Evolutionary conservation across 2,797 vertebrate genomes (phyloP).

Genomic region (Remorina albescens): DNA sequence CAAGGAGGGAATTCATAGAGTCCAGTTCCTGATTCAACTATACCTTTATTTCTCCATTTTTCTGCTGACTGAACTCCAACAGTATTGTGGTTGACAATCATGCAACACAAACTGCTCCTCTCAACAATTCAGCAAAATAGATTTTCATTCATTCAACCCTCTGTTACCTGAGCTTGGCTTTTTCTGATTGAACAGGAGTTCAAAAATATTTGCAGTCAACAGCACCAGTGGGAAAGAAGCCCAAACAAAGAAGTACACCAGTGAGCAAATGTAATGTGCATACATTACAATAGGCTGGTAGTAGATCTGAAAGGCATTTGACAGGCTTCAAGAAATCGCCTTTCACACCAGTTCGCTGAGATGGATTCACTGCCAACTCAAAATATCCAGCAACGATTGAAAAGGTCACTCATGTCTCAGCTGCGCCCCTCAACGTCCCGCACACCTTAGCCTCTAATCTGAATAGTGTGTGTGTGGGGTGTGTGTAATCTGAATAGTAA

Average conservation of each 20-base stretch:
- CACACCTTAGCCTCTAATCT: constrained; percentile 67
- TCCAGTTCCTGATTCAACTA: not conserved
- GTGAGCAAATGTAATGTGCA: constrained; percentile 75
- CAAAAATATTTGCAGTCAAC: constrained; percentile 6
- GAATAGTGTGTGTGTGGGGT: constrained; percentile 64
- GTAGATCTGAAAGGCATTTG: constrained; percentile 62
- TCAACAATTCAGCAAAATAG: not conserved
- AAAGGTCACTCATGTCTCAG: constrained; percentile 77
- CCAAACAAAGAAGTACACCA: constrained; percentile 16
- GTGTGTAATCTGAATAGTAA: constrained; percentile 84
- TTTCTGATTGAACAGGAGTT: not conserved
- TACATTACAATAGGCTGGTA: constrained; percentile 65
- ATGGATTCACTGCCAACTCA: constrained; percentile 81
- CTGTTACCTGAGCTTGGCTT: not conserved
- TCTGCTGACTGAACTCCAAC: not conserved
- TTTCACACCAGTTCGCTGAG: constrained; percentile 80
- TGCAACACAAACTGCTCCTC: not conserved
- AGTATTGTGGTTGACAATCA: not conserved
- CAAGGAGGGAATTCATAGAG: not conserved
- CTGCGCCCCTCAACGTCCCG: constrained; percentile 49
- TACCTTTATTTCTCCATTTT: not conserved
- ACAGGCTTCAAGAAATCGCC: constrained; percentile 75
- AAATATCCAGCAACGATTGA: constrained; percentile 76
- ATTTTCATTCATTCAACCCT: not conserved
- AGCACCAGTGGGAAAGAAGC: not conserved